Conservation (phyloP, 30 jellyfish, hydroid and myxozoan genomes). For the Sanderia malayensis region DNA sequence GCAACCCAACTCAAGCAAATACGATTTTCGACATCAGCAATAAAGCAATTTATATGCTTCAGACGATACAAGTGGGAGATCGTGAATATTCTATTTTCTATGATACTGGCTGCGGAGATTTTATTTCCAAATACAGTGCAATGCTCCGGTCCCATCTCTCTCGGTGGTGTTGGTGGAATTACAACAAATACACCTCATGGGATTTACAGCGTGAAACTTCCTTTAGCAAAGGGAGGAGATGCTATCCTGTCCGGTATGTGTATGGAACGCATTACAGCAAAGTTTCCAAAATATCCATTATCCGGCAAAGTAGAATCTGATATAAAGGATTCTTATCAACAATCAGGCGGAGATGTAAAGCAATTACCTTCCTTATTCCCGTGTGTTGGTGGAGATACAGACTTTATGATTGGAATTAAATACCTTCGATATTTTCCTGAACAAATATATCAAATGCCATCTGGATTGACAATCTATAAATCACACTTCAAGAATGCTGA, state of each 20-base stretch:
- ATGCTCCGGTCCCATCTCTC: not conserved
- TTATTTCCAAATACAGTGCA: not conserved
- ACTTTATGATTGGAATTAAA: conserved; percentile 18
- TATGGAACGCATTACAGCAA: too few species aligned
- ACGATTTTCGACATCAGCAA: too few species aligned
- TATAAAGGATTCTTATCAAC: conserved; percentile 9
- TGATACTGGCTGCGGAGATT: not conserved
- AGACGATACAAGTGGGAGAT: conserved; percentile 3
- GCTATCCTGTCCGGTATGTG: too few species aligned
- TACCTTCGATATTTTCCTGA: conserved; percentile 9
- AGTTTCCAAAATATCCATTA: too few species aligned
- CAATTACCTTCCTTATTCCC: not conserved
- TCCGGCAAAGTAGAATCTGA: not conserved
- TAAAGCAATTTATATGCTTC: too few species aligned
- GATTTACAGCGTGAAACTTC: not conserved
- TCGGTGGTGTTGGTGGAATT: conserved; percentile 19
- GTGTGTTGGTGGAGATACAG: conserved; percentile 18
- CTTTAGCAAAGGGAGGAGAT: too few species aligned
- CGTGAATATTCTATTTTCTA: not conserved
- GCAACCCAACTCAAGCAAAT: too few species aligned
- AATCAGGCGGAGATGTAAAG: not conserved
- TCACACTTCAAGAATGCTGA: conserved; percentile 21
- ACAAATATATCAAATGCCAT: too few species aligned
- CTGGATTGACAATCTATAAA: too few species aligned
- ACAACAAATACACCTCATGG: not conserved